A percentile compares a stretch with the other conserved stretches of the same genome.
phyloP scores from a whole-genome alignment of 2,113 vertebrate genomes.

The Dascyllus trimaculatus region DNA sequence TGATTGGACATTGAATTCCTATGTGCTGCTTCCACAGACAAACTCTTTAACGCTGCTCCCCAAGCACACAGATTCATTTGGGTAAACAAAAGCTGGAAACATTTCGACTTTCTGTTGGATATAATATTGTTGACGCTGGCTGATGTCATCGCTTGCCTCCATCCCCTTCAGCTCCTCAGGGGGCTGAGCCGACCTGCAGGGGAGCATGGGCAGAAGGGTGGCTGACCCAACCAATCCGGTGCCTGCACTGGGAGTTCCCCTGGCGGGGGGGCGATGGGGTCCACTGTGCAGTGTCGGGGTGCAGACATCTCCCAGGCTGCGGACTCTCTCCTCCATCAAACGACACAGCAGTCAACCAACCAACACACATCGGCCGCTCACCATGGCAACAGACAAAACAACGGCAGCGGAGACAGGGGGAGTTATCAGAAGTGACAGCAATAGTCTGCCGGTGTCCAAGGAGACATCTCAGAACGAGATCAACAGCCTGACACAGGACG shows the following conservation, averaged over 20 bases:
- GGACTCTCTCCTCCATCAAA: slow-evolving; percentile 81
- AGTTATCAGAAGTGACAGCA: slow-evolving; percentile 66
- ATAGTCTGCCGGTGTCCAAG: slow-evolving; percentile 65
- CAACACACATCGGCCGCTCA: slow-evolving; percentile 47
- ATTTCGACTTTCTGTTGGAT: slow-evolving; percentile 38
- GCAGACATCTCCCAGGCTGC: slow-evolving; percentile 85
- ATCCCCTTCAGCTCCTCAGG: slow-evolving; percentile 81
- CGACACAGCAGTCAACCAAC: slow-evolving; percentile 62
- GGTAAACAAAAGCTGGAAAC: slow-evolving; percentile 45
- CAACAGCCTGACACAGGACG: slow-evolving; percentile 78
- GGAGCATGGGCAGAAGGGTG: slow-evolving; percentile 85
- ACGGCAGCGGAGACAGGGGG: slow-evolving; percentile 27
- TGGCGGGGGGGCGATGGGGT: slow-evolving; percentile 85
- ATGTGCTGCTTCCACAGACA: slow-evolving; percentile 23
- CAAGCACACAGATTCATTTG: slow-evolving; percentile 15
- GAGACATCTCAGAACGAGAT: slow-evolving; percentile 81
- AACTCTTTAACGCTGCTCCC: slow-evolving; percentile 11
- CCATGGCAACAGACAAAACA: slow-evolving; percentile 61
- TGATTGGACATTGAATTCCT: slow-evolving; percentile 65
- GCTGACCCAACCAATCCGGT: slow-evolving; percentile 84
- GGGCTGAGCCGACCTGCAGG: slow-evolving; percentile 79
- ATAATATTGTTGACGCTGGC: slow-evolving; percentile 53
- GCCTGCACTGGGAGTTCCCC: slow-evolving; percentile 84
- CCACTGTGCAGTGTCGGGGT: slow-evolving; percentile 85
- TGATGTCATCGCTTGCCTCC: slow-evolving; percentile 68